These are phyloP conservation scores for Lordiphosa mommai DNA, from an alignment of 1,140 invertebrate species.

Conservation along the genomic window DNA sequence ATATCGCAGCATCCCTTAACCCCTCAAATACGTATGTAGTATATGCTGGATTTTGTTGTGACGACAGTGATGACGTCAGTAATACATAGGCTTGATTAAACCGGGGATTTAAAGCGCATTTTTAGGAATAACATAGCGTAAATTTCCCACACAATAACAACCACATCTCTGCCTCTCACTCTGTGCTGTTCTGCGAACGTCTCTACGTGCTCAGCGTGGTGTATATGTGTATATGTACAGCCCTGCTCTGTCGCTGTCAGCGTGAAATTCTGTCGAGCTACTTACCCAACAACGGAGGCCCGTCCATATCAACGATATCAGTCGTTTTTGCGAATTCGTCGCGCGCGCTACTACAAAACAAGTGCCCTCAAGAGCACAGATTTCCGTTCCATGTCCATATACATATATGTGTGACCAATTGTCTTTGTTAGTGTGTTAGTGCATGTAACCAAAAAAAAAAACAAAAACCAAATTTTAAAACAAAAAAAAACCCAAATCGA, in stretches of 20 bases:
- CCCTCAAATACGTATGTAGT: background rate
- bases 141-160: constrained; percentile 44
- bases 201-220: background rate
- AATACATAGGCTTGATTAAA: constrained; percentile 36
- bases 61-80: too few species aligned
- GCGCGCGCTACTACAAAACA: constrained; percentile 46
- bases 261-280: constrained; percentile 49
- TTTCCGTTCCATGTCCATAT: constrained; percentile 43
- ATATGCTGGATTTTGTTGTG: too few species aligned
- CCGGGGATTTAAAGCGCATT: constrained; percentile 26
- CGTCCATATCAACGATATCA: constrained; percentile 73
- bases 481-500: constrained; percentile 16
- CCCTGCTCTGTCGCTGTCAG: constrained; percentile 38
- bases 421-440: constrained; percentile 14
- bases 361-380: constrained; percentile 27
- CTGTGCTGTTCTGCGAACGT: constrained; percentile 4
- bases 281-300: constrained; percentile 59
- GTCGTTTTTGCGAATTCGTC: constrained; percentile 71
- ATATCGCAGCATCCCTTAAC: constrained; percentile 34
- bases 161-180: constrained; percentile 16
- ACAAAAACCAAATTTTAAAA: too few species aligned
- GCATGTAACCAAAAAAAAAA: background rate
- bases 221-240: constrained; percentile 12
- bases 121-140: constrained; percentile 22
- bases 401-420: constrained; percentile 28